A percentile compares a stretch with the other conserved stretches of the same genome.
Conservation (phyloP, 1,140 invertebrate species). For the Leptopilina boulardi region DNA sequence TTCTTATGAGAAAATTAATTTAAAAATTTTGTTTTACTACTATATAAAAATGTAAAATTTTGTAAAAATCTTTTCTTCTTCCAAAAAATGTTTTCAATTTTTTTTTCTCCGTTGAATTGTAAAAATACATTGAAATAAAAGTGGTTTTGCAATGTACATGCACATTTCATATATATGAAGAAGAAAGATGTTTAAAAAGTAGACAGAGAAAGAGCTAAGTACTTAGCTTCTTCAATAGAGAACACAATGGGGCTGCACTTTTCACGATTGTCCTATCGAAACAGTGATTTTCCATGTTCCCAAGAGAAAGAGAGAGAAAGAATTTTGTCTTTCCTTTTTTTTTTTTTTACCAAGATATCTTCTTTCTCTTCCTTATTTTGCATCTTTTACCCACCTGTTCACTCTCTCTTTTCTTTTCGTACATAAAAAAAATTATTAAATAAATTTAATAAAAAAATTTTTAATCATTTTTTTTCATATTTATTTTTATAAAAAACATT, state of each 20-base stretch:
- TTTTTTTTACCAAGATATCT: constrained; percentile 14
- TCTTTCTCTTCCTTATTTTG: neutral
- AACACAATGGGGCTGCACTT: constrained; percentile 47
- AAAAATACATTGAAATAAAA: neutral
- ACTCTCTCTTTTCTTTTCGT: neutral
- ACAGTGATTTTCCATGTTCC: constrained; percentile 44
- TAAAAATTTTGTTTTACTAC: too few relatives aligned
- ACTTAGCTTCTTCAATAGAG: neutral
- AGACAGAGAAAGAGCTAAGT: constrained; percentile 5
- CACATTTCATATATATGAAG: neutral
- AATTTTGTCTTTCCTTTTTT: neutral
- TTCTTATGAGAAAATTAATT: too few relatives aligned
- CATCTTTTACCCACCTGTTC: constrained; percentile 15
- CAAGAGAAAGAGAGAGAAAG: constrained; percentile 26
- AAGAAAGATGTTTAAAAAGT: constrained; percentile 2
- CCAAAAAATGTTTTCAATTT: too few relatives aligned
- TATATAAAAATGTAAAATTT: too few relatives aligned
- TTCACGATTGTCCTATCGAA: constrained; percentile 44
- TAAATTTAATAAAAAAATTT: too few relatives aligned
- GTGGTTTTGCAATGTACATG: neutral
- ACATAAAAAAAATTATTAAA: too few relatives aligned
- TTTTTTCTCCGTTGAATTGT: too few relatives aligned
- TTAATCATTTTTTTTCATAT: too few relatives aligned
- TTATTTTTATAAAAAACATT: too few relatives aligned
- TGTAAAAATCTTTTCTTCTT: too few relatives aligned